These are phyloP conservation scores for Sebastes nivosus DNA, from an alignment of 2,797 vertebrate genomes.

Conservation along the genomic window DNA sequence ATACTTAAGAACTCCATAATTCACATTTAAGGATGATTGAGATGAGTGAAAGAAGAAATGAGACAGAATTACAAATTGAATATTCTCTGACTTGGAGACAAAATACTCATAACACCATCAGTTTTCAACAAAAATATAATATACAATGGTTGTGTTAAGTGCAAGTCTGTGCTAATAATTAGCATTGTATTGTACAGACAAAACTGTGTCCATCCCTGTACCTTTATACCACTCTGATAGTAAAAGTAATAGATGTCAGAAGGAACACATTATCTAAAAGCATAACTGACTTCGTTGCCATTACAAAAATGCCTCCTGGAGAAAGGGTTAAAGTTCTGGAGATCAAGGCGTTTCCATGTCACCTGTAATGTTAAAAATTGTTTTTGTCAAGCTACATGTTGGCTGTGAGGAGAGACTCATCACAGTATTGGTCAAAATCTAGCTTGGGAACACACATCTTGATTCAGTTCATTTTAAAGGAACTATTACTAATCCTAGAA, in stretches of 20 bases:
- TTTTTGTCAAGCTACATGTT: too few relatives aligned
- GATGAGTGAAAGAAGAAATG: too few relatives aligned
- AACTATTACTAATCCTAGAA: not conserved
- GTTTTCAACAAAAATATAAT: not conserved
- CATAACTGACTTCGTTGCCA: too few relatives aligned
- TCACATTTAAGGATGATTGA: not conserved
- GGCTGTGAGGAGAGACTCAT: not conserved
- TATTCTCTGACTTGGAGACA: not conserved
- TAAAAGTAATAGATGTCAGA: not conserved
- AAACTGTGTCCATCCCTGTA: not conserved
- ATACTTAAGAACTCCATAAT: not conserved
- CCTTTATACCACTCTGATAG: not conserved
- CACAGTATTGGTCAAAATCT: not conserved
- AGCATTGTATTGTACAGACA: not conserved
- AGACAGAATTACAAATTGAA: not conserved
- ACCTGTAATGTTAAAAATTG: too few relatives aligned
- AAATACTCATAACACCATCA: not conserved
- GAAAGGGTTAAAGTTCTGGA: too few relatives aligned
- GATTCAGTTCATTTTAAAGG: not conserved
- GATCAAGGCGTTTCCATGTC: too few relatives aligned
- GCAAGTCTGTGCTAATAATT: not conserved
- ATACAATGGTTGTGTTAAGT: too few relatives aligned
- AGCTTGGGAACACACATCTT: not conserved
- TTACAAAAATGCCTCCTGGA: too few relatives aligned
- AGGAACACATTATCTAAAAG: not conserved